Evolutionary conservation across 2,113 vertebrate species (phyloP).

Genomic region (Passer domesticus): DNA sequence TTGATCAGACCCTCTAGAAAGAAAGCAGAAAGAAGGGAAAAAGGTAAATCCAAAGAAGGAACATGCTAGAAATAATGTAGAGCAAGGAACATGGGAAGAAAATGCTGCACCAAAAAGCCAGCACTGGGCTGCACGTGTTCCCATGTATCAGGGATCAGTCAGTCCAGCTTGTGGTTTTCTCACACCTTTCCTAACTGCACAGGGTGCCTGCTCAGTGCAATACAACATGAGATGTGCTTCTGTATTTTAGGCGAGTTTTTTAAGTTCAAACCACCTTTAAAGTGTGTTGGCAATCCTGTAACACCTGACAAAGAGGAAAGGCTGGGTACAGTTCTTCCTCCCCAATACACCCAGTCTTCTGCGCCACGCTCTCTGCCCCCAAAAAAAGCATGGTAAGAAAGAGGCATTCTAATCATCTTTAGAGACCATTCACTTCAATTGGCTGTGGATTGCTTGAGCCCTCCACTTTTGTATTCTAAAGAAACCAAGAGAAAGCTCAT

Average conservation of each 20-base stretch:
- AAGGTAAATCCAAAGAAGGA: not conserved
- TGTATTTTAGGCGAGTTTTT: not conserved
- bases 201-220: not conserved
- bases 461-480: constrained; percentile 37
- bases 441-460: not conserved
- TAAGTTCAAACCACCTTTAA: not conserved
- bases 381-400: constrained; percentile 2
- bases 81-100: not conserved
- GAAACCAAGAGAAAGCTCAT: not conserved
- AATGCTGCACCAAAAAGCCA: not conserved
- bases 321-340: constrained; percentile 14
- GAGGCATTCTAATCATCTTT: constrained; percentile 21
- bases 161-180: not conserved
- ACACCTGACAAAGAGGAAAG: not conserved
- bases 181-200: not conserved
- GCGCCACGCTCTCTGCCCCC: not conserved
- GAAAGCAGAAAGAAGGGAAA: not conserved
- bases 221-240: not conserved
- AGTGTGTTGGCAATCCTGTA: not conserved
- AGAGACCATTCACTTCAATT: not conserved
- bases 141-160: not conserved
- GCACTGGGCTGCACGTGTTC: not conserved
- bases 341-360: not conserved
- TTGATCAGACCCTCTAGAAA: not conserved
- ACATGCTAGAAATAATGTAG: not conserved